These are phyloP conservation scores for Danionella dracula DNA, from an alignment of 2,797 vertebrate species.

Conservation along the genomic window DNA sequence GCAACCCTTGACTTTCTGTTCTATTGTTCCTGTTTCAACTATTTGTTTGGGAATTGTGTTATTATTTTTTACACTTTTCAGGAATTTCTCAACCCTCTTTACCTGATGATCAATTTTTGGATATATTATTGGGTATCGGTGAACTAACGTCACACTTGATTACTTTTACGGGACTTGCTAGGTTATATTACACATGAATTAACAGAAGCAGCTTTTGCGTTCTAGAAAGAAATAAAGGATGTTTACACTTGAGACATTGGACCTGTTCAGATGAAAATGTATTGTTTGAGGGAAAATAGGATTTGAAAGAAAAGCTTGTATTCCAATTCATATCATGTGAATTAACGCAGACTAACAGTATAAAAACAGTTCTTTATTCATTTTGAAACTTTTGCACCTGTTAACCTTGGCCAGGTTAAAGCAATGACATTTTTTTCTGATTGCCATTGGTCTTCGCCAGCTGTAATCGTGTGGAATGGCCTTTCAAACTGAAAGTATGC, in stretches of 20 bases:
- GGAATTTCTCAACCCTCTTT: not conserved
- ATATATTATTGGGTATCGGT: not conserved
- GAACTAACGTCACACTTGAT: not conserved
- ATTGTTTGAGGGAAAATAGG: not conserved
- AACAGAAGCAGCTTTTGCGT: not conserved
- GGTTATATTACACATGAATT: not conserved
- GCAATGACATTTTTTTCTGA: too few species aligned
- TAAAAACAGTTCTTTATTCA: not conserved
- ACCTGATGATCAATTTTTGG: not conserved
- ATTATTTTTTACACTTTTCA: not conserved
- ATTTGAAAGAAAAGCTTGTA: not conserved
- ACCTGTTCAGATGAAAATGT: not conserved
- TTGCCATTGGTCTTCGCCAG: not conserved
- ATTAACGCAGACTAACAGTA: not conserved
- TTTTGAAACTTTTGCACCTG: not conserved
- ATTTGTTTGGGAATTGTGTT: conserved; percentile 6
- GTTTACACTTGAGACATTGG: not conserved
- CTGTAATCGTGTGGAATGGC: not conserved
- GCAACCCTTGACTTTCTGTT: conserved; percentile 11
- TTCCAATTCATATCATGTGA: not conserved
- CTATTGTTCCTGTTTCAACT: not conserved
- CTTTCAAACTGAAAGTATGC: not conserved
- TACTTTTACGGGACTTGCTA: not conserved
- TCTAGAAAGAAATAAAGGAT: not conserved
- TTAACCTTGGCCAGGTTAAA: not conserved